Conservation (phyloP, 2,113 vertebrate species). For the Dryoscopus gambensis region DNA sequence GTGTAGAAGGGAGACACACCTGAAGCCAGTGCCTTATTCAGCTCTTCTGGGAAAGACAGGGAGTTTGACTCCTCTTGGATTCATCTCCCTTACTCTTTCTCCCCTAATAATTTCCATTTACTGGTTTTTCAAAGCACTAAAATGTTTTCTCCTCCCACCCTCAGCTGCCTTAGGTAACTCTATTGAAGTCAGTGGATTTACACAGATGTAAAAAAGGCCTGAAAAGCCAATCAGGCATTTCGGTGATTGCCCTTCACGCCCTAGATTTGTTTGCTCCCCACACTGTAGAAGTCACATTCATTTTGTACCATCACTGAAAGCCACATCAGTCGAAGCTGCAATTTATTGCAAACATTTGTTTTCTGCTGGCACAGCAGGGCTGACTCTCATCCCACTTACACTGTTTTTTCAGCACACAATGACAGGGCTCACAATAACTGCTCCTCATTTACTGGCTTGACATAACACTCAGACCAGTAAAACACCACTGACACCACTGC, state of each 20-base stretch:
- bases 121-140: not conserved
- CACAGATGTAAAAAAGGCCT: not conserved
- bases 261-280: not conserved
- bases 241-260: not conserved
- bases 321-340: not conserved
- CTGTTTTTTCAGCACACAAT: not conserved
- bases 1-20: not conserved
- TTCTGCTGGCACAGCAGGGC: not conserved
- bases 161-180: not conserved
- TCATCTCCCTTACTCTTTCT: not conserved
- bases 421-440: not conserved
- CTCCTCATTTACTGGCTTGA: not conserved
- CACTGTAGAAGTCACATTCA: not conserved
- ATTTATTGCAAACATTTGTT: slow-evolving; percentile 34
- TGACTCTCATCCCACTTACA: not conserved
- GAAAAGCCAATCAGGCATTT: not conserved
- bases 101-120: not conserved
- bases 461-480: not conserved
- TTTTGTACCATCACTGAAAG: not conserved
- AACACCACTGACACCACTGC: not conserved
- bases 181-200: not conserved
- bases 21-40: not conserved
- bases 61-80: not conserved
- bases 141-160: not conserved
- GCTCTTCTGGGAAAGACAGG: not conserved